Base-by-base conservation (phyloP, 2,888 invertebrate species). In the Drosophila recens region DNA sequence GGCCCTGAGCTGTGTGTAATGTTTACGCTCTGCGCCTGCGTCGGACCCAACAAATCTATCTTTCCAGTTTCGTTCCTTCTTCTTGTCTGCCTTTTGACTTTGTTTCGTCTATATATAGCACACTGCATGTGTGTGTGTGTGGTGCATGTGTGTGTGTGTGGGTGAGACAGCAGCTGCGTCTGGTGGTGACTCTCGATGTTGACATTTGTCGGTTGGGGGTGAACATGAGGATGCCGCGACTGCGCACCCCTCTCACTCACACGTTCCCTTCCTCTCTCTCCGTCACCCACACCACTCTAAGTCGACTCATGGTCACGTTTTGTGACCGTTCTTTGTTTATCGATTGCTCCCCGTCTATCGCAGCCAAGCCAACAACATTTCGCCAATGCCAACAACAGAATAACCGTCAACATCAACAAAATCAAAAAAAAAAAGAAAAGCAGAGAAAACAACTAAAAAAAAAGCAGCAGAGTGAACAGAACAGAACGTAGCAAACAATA, bases 111-210 rank as follows among this genome's bases (percentile, higher is more conserved):
- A 77, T 53, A 67, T 58, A 79, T 77, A 77, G 71, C 45, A n/a
- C 40, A 48, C 33, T 56, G 43, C 45, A 8, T 20, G 23, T 54
- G 15, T 54, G 34, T 53, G 65, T 38, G 23, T 59, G 23, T 54
- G 46, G 23, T 48, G 43, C 23, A 2, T 65, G 75, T 67, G 82
- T 58, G 88, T 65, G 75, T 67, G 82, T 58, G 88, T 43, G 83
- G 80, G 75, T 65, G 70, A 69, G 76, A 58, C 89, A 83, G 84
- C 84, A 81, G 88, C 69, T 57, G 51, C 53, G 10, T n/a, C 62
- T 49, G 83, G 86, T 87, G 80, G 86, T 87, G 88, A 70, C 66
- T 79, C 66, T 78, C 46, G 68, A 45, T 77, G 56, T 63, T 69
- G 64, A 69, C 69, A 65, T 61, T 49, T 43, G 56, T 30, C 48